Base-by-base conservation (phyloP, 2,888 invertebrate genomes). In the Lepidochrysops patricia region DNA sequence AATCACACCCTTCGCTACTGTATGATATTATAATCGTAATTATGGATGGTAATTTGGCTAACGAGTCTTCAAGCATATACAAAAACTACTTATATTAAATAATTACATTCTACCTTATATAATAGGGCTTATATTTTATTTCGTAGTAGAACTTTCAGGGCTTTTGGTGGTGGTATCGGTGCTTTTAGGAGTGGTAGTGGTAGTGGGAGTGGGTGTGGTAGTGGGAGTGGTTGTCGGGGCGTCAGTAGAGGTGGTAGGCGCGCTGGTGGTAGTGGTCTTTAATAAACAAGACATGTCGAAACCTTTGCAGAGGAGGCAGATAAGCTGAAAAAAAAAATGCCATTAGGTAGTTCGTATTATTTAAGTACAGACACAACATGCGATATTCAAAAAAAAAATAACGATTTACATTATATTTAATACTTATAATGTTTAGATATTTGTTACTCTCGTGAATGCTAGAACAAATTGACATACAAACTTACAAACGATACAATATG, bases 251-350 rank as follows among this genome's bases (percentile, higher is more conserved):
- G 68, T 62, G 2, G 62, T 63, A 6, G 66, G 60, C 0, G 67
- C 35, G 13, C 35, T 61, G 2, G 67, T 57, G 1, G 67, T 60
- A 0, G 67, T 52, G n/a, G 50, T 61, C 1, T 62, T 57, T 1
- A 50, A 13, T 59, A 69, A 72, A 60, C 72, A 72, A 6, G 72
- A 64, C 4, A 67, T 64, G 57, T 73, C 69, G 35, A 72, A 68
- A 2, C 75, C 75, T 59, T 71, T 77, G 70, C 83, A 81, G 37
- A 82, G 29, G 15, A 80, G 52, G 63, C 83, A 81, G 34, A 76
- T 19, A 5, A 80, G 7, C 77, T 80, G 72, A 37, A 65, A 60
- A 34, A 27, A 19, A 15, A 9, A n/a, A n/a, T n/a, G n/a, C n/a
- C n/a, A n/a, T n/a, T n/a, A n/a, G n/a, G n/a, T n/a, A n/a, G n/a